Conservation (phyloP, 2,797 vertebrate species). For the Propithecus deckenii region DNA sequence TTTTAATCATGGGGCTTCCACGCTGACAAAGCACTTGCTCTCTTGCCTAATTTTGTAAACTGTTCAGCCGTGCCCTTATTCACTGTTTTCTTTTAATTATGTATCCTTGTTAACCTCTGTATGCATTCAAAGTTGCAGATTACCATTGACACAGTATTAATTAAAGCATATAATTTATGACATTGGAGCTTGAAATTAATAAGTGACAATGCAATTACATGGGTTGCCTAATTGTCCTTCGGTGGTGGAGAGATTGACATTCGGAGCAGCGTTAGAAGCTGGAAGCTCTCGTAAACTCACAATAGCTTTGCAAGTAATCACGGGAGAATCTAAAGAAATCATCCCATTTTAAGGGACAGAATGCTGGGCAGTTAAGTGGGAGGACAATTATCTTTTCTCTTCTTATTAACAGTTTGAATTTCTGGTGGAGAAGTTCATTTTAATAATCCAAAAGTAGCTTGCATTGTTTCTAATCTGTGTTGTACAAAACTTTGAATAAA, state of each 20-base stretch:
- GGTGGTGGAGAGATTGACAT: constrained; percentile 83
- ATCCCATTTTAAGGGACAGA: constrained; percentile 47
- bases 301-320: constrained; percentile 79
- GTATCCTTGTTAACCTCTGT: constrained; percentile 86
- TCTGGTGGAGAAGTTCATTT: constrained; percentile 14
- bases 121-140: constrained; percentile 82
- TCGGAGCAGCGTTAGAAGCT: constrained; percentile 76
- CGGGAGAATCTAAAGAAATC: constrained; percentile 70
- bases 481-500: background rate
- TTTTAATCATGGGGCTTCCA: constrained; percentile 43
- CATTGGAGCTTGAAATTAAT: constrained; percentile 87
- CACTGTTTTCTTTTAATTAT: constrained; percentile 85
- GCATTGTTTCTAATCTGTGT: background rate
- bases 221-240: constrained; percentile 87
- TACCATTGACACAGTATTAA: constrained; percentile 85
- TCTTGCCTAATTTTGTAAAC: constrained; percentile 84
- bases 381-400: constrained; percentile 13
- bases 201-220: constrained; percentile 87
- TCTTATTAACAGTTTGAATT: constrained; percentile 61
- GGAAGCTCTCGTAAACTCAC: constrained; percentile 79
- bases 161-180: constrained; percentile 88
- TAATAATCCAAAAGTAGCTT: constrained; percentile 49
- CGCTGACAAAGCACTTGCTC: constrained; percentile 80
- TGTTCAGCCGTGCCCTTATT: constrained; percentile 80
- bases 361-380: background rate